Conservation (phyloP, 1,140 invertebrate genomes). For the Aphis craccivora region DNA sequence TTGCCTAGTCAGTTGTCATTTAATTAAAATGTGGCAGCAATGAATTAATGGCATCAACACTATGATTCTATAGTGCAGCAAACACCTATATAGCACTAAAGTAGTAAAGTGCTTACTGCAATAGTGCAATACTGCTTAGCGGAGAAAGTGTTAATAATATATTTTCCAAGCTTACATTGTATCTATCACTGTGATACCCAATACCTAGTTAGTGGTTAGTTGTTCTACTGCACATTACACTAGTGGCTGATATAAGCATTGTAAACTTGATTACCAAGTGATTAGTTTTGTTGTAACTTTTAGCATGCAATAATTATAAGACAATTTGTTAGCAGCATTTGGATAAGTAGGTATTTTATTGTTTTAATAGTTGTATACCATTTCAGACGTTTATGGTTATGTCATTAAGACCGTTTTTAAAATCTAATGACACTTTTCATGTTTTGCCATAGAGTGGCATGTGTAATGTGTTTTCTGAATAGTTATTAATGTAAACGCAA, state of each 20-base stretch:
- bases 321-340: slow-evolving; percentile 17
- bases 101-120: neutral
- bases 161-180: neutral
- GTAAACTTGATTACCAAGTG: neutral
- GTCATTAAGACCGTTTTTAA: neutral
- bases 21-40: neutral
- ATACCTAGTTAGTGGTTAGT: slow-evolving; percentile 46
- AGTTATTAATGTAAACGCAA: neutral
- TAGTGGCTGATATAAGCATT: neutral
- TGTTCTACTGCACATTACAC: neutral
- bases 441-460: neutral
- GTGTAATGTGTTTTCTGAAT: neutral
- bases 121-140: neutral
- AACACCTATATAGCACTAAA: neutral
- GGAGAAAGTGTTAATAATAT: slow-evolving; percentile 22
- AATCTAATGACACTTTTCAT: neutral
- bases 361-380: neutral
- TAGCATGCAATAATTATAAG: slow-evolving; percentile 19
- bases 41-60: neutral
- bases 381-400: neutral
- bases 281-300: slow-evolving; percentile 36
- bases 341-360: slow-evolving; percentile 25
- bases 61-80: neutral
- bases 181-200: slow-evolving; percentile 10
- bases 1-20: neutral